Evolutionary conservation across 2,797 vertebrate genomes (phyloP).

Genomic region (Lindbergichthys nudifrons): DNA sequence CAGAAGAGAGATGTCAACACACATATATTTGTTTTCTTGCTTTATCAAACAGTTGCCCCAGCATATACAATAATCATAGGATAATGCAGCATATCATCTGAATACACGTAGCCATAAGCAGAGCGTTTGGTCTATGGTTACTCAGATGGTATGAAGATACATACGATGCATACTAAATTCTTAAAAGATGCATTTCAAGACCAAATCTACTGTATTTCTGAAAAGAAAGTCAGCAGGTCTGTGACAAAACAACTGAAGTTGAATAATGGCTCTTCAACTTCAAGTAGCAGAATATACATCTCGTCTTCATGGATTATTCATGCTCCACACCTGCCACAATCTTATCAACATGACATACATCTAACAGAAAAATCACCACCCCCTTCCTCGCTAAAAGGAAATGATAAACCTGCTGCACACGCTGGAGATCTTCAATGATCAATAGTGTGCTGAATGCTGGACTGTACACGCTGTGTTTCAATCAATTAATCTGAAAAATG

Average conservation of each 20-base stretch:
- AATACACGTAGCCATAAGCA: constrained; percentile 37
- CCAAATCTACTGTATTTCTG: constrained; percentile 43
- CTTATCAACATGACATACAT: constrained; percentile 78
- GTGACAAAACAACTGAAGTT: constrained; percentile 71
- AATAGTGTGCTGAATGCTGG: constrained; percentile 35
- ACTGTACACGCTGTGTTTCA: constrained; percentile 6
- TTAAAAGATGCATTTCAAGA: constrained; percentile 54
- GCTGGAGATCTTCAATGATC: constrained; percentile 53
- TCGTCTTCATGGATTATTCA: constrained; percentile 80
- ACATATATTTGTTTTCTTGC: neutral
- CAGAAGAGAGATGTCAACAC: too few species aligned
- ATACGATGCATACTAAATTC: constrained; percentile 51
- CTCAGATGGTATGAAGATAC: constrained; percentile 47
- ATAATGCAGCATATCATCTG: constrained; percentile 33
- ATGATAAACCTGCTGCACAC: constrained; percentile 56
- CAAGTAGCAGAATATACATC: constrained; percentile 69
- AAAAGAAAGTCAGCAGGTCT: constrained; percentile 37
- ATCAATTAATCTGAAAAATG: constrained; percentile 40
- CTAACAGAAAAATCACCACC: constrained; percentile 60
- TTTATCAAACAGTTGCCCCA: neutral
- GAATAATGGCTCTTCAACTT: constrained; percentile 77
- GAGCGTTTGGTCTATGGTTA: constrained; percentile 65
- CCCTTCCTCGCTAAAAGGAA: constrained; percentile 53
- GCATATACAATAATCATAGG: constrained; percentile 13
- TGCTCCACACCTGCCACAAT: constrained; percentile 70